Conservation (phyloP, 2,113 vertebrate species). For the Canis aureus region DNA sequence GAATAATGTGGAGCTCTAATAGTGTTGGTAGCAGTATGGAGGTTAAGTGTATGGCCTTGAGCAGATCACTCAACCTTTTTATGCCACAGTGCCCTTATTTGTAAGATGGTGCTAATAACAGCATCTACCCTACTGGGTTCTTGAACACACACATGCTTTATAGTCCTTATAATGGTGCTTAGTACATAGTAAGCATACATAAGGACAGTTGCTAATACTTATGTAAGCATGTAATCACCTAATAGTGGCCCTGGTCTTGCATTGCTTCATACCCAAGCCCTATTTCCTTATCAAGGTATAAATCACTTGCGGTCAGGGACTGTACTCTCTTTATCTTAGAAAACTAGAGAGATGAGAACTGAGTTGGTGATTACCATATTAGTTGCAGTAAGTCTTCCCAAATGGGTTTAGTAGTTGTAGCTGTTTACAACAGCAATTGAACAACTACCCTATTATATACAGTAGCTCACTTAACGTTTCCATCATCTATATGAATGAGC, state of each 20-base stretch:
- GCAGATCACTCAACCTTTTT: not conserved
- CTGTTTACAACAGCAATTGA: not conserved
- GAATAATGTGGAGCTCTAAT: not conserved
- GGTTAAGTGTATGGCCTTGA: not conserved
- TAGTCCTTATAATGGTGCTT: not conserved
- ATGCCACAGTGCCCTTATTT: constrained; percentile 27
- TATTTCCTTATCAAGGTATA: constrained; percentile 47
- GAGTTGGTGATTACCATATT: not conserved
- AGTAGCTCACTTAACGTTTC: not conserved
- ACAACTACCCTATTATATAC: not conserved
- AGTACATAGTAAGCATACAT: not conserved
- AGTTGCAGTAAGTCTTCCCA: constrained; percentile 23
- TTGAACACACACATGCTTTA: not conserved
- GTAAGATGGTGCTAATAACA: constrained; percentile 8
- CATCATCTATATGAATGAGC: not conserved
- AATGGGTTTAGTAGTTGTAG: constrained; percentile 7
- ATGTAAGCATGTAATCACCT: not conserved
- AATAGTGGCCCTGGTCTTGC: not conserved
- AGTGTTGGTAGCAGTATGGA: not conserved
- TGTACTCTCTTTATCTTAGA: constrained; percentile 52
- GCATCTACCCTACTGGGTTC: not conserved
- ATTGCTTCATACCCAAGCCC: constrained; percentile 58
- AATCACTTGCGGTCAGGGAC: constrained; percentile 47
- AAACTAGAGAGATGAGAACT: constrained; percentile 30
- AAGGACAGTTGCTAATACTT: not conserved